These are phyloP conservation scores for Anastatus disparis DNA, from an alignment of 1,140 invertebrate genomes.

Conservation along the genomic window DNA sequence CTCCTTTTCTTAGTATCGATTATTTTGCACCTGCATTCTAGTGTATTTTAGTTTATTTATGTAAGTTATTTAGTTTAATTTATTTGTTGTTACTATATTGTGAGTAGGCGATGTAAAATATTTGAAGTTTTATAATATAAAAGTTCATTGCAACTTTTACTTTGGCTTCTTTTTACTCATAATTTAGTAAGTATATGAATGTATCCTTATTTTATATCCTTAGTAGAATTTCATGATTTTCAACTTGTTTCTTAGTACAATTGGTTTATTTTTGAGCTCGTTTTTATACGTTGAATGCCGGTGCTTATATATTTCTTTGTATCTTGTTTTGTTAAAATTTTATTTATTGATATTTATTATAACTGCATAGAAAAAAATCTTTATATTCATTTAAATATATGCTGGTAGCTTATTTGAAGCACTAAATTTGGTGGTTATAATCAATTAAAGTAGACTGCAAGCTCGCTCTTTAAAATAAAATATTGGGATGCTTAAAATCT, in stretches of 20 bases:
- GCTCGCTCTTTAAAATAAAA: neutral
- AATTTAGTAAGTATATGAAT: conserved; percentile 18
- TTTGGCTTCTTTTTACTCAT: conserved; percentile 23
- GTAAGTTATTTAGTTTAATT: conserved; percentile 23
- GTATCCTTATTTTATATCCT: neutral
- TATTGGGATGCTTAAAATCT: neutral
- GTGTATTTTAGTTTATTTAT: conserved; percentile 30
- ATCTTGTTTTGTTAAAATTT: neutral
- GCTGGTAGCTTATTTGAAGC: conserved; percentile 32
- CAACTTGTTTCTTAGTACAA: too few relatives aligned
- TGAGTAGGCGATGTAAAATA: conserved; percentile 26
- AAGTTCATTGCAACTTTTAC: conserved; percentile 18
- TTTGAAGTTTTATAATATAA: conserved; percentile 24
- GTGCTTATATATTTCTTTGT: conserved; percentile 24
- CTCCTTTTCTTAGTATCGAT: conserved; percentile 28
- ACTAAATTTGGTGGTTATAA: conserved; percentile 6
- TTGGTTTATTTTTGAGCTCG: conserved; percentile 22
- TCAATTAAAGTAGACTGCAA: neutral
- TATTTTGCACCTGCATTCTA: conserved; percentile 41
- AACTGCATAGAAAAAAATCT: conserved; percentile 3
- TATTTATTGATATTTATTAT: conserved; percentile 6
- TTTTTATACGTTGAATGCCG: conserved; percentile 31
- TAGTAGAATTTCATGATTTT: too few relatives aligned
- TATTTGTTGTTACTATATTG: conserved; percentile 22
- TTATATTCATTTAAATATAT: conserved; percentile 16